Percentiles rank a stretch among this genome's conserved stretches.
phyloP scores from a whole-genome alignment of 2,797 vertebrate genomes.

The Acropternis orthonyx region DNA sequence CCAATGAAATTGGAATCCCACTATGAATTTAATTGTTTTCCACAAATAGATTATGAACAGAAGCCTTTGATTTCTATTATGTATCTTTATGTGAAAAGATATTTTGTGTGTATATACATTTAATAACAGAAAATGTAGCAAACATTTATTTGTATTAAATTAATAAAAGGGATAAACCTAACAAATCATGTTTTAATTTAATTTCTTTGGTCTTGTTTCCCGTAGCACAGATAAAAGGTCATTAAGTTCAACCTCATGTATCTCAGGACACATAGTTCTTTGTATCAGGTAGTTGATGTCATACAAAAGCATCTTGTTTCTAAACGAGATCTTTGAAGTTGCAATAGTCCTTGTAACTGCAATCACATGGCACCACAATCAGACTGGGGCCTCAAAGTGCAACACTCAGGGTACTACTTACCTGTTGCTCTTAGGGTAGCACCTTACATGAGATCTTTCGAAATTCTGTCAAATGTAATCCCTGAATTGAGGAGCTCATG shows the following conservation, averaged over 20 bases:
- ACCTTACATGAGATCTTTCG: background rate
- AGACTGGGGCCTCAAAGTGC: background rate
- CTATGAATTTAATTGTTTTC: background rate
- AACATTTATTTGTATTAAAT: background rate
- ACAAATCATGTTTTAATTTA: background rate
- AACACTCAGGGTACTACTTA: background rate
- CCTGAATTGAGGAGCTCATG: background rate
- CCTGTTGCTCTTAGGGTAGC: background rate
- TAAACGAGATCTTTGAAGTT: background rate
- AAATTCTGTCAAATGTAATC: background rate
- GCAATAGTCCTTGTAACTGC: background rate
- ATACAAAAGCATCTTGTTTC: accelerated
- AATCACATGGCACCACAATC: accelerated
- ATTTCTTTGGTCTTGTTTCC: background rate
- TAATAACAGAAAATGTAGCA: background rate
- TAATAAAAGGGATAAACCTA: background rate
- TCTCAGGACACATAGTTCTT: background rate
- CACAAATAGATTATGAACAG: background rate
- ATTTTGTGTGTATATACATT: background rate
- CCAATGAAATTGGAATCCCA: background rate
- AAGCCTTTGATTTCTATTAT: background rate
- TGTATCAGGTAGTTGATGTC: background rate
- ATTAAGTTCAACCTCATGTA: background rate
- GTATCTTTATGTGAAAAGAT: background rate
- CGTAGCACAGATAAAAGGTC: background rate